Conservation (phyloP, 2,797 vertebrate genomes). For the Octomys mimax region DNA sequence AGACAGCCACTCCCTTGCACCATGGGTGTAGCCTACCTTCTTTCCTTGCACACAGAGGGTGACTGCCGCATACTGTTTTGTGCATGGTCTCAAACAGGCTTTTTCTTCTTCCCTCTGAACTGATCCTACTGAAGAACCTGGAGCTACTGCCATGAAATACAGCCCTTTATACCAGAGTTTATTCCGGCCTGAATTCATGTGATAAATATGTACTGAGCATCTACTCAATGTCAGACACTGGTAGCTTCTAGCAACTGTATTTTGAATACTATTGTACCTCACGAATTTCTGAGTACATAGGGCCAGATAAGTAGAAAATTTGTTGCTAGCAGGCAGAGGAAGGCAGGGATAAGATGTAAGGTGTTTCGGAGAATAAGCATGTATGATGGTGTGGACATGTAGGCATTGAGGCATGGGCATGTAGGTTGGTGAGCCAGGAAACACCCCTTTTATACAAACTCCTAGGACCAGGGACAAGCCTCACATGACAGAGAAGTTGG, state of each 20-base stretch:
- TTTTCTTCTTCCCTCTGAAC: conserved; percentile 49
- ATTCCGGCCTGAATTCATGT: conserved; percentile 54
- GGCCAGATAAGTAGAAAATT: conserved; percentile 40
- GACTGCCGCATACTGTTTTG: conserved; percentile 49
- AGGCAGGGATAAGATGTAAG: conserved; percentile 14
- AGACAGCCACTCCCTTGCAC: conserved; percentile 64
- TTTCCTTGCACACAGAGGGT: conserved; percentile 56
- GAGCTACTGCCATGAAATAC: conserved; percentile 44
- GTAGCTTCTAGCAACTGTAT: conserved; percentile 12
- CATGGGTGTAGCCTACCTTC: conserved; percentile 56
- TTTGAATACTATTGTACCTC: conserved; percentile 8
- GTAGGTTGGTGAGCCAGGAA: neutral
- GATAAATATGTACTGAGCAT: conserved; percentile 57
- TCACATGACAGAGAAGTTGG: neutral
- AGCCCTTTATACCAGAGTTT: conserved; percentile 41
- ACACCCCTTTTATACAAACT: conserved; percentile 3
- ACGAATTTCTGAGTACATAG: neutral
- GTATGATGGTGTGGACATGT: neutral
- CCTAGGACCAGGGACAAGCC: neutral
- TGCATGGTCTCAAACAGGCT: conserved; percentile 42
- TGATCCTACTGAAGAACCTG: conserved; percentile 7
- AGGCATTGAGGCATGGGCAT: neutral
- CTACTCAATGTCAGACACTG: conserved; percentile 37
- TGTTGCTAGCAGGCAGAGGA: conserved; percentile 49
- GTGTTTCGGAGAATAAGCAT: neutral